A percentile compares a stretch with the other conserved stretches of the same genome.
These are phyloP conservation scores for Hafferia zeledoni DNA, from an alignment of 2,797 vertebrate genomes.

Conservation along the genomic window DNA sequence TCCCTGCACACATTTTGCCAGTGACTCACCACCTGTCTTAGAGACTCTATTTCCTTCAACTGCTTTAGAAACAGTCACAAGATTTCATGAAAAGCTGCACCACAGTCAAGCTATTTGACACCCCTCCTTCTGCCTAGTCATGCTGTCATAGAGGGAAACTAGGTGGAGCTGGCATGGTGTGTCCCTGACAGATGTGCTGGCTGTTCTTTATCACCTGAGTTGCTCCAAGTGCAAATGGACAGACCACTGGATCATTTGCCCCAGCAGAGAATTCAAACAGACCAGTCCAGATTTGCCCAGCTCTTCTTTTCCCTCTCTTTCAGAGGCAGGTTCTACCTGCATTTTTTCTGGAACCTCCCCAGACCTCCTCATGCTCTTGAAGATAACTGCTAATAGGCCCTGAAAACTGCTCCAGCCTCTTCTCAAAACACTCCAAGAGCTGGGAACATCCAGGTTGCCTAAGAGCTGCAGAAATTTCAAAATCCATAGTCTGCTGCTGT, in stretches of 20 bases:
- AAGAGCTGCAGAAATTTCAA: background rate
- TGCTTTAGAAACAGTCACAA: background rate
- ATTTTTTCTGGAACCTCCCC: background rate
- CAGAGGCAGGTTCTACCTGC: background rate
- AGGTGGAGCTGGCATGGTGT: background rate
- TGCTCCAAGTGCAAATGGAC: accelerated
- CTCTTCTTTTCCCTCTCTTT: background rate
- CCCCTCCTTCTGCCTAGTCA: background rate
- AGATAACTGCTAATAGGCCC: background rate
- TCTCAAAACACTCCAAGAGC: background rate
- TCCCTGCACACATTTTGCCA: background rate
- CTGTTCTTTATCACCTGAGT: background rate
- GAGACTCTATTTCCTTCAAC: background rate
- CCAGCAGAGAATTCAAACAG: background rate
- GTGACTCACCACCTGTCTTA: background rate
- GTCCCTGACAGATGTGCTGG: background rate
- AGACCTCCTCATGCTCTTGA: background rate
- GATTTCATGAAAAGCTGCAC: background rate
- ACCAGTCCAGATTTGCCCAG: background rate
- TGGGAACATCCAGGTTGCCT: background rate
- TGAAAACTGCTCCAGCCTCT: background rate
- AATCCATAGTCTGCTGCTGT: background rate
- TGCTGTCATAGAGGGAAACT: background rate
- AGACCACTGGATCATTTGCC: background rate
- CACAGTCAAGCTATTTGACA: background rate